These are phyloP conservation scores for Hestina assimilis DNA, from an alignment of 1,140 invertebrate genomes.

Conservation along the genomic window DNA sequence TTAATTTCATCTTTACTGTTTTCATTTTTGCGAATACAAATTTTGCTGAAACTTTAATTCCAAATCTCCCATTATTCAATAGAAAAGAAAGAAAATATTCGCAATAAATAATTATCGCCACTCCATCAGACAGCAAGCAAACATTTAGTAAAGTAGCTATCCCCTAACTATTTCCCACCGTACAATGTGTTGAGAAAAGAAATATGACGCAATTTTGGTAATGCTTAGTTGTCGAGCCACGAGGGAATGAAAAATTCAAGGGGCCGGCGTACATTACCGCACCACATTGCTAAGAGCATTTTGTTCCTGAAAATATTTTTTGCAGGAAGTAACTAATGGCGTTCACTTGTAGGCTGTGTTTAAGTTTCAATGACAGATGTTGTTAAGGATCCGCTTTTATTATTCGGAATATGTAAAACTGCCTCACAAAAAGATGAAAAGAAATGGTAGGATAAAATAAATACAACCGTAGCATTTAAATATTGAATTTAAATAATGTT, in stretches of 20 bases:
- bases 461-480: no score
- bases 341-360: slow-evolving; percentile 40
- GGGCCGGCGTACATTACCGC: slow-evolving; percentile 67
- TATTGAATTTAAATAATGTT: no score
- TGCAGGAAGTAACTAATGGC: slow-evolving; percentile 42
- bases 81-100: background rate
- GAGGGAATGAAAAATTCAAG: slow-evolving; percentile 77
- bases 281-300: slow-evolving; percentile 67
- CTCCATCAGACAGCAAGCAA: slow-evolving; percentile 30
- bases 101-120: slow-evolving; percentile 39
- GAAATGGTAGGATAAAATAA: no score
- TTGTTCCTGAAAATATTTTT: slow-evolving; percentile 43
- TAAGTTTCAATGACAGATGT: slow-evolving; percentile 34
- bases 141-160: slow-evolving; percentile 54
- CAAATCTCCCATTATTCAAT: no score
- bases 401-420: background rate
- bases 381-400: background rate
- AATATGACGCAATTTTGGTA: slow-evolving; percentile 77
- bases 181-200: slow-evolving; percentile 68
- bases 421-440: no score
- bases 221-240: slow-evolving; percentile 75
- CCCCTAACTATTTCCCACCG: slow-evolving; percentile 64
- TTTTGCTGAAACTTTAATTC: no score
- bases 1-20: no score
- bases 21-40: no score